Conservation (phyloP, 2,797 vertebrate genomes). For the Xenopus petersii region DNA sequence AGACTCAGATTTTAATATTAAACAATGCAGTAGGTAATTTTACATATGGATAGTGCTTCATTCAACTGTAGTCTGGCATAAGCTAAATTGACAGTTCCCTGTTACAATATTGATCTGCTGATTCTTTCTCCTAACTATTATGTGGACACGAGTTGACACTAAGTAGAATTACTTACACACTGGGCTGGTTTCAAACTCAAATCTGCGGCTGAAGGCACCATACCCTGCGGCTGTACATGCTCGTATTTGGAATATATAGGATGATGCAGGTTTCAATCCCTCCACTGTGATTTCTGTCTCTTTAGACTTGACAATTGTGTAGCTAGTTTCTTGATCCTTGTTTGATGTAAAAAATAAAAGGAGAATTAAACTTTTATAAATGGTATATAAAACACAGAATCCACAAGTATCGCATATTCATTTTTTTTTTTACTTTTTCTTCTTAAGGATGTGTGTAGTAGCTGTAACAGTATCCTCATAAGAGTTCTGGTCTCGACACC, state of each 20-base stretch:
- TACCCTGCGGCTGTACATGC: constrained; percentile 93
- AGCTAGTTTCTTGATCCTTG: constrained; percentile 95
- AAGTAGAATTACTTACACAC: constrained; percentile 85
- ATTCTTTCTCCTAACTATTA: constrained; percentile 47
- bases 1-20: too few relatives aligned
- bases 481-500: too few relatives aligned
- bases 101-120: constrained; percentile 54
- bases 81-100: constrained; percentile 40
- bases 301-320: constrained; percentile 95
- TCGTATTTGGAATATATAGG: constrained; percentile 91
- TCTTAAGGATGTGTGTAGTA: too few relatives aligned
- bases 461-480: too few relatives aligned
- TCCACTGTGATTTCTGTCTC: constrained; percentile 83
- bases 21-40: too few relatives aligned
- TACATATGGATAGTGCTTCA: too few relatives aligned
- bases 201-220: constrained; percentile 88
- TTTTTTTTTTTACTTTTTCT: too few relatives aligned
- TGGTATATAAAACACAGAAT: too few relatives aligned
- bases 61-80: too few relatives aligned
- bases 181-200: constrained; percentile 95
- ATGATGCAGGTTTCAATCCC: constrained; percentile 86
- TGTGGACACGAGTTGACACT: constrained; percentile 52
- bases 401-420: too few relatives aligned
- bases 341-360: constrained; percentile 12
- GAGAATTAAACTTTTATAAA: too few relatives aligned